phyloP scores from a whole-genome alignment of 2,113 vertebrate species.

The Petrocephalus microphthalmus region DNA sequence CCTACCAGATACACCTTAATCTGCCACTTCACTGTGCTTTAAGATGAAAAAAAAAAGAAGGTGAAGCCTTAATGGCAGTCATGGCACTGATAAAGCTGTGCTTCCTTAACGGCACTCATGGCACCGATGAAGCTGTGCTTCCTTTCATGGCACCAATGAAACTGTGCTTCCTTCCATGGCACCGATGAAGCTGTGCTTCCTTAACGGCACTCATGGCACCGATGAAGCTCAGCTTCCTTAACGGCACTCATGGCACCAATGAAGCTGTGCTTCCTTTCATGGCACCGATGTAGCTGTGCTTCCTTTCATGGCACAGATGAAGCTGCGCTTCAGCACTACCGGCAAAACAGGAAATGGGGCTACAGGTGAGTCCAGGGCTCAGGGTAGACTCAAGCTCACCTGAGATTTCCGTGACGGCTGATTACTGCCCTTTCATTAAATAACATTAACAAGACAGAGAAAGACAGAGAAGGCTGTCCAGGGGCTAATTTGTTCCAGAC shows the following conservation, averaged over 20 bases:
- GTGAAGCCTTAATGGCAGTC: constrained; percentile 59
- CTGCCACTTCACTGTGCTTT: constrained; percentile 65
- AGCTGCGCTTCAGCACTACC: background rate
- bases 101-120: constrained; percentile 62
- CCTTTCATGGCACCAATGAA: constrained; percentile 52
- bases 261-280: constrained; percentile 48
- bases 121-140: constrained; percentile 41
- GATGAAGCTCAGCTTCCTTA: constrained; percentile 43
- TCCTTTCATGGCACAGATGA: constrained; percentile 56
- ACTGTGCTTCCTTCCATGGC: constrained; percentile 51
- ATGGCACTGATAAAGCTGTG: constrained; percentile 38
- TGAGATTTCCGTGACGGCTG: constrained; percentile 88
- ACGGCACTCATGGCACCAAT: constrained; percentile 59
- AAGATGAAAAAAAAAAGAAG: constrained; percentile 40
- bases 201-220: constrained; percentile 62
- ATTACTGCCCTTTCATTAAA: background rate
- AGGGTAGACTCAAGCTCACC: constrained; percentile 95
- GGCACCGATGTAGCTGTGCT: constrained; percentile 39
- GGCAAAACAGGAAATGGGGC: background rate
- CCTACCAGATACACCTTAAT: constrained; percentile 71
- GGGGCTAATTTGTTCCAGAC: background rate
- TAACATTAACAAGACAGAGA: background rate
- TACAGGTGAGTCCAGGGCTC: constrained; percentile 69
- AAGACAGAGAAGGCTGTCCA: background rate
- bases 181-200: constrained; percentile 43